Percentiles rank a stretch among this genome's conserved stretches.
Evolutionary conservation across 2,113 vertebrate genomes (phyloP).

Genomic region (Percopsis transmontana): DNA sequence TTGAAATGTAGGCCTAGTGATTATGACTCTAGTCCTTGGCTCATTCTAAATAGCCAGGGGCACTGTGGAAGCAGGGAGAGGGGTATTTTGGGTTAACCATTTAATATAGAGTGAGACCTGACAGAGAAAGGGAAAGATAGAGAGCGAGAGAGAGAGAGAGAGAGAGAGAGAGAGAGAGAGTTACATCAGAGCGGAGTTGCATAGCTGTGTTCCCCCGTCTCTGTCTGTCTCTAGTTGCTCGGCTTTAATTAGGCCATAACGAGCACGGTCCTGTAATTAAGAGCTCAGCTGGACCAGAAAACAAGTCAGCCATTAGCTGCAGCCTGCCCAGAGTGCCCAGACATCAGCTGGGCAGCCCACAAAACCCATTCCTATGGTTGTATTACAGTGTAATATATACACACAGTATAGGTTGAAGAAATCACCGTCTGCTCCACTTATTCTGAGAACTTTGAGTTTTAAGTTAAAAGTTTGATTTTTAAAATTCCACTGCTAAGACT

Average conservation of each 20-base stretch:
- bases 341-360: slow-evolving; percentile 57
- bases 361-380: slow-evolving; percentile 20
- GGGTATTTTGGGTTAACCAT: slow-evolving; percentile 53
- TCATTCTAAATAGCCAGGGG: slow-evolving; percentile 64
- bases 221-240: slow-evolving; percentile 56
- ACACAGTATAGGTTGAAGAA: slow-evolving; percentile 4
- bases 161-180: not conserved
- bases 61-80: slow-evolving; percentile 18
- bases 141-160: not conserved
- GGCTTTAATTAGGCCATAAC: slow-evolving; percentile 79
- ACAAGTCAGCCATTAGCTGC: slow-evolving; percentile 71
- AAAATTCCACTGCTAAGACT: slow-evolving; percentile 27
- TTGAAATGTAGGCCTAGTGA: slow-evolving; percentile 65
- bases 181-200: not conserved
- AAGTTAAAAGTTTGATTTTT: slow-evolving; percentile 20
- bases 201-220: slow-evolving; percentile 36
- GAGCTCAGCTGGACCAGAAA: slow-evolving; percentile 82
- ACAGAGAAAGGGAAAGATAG: not conserved
- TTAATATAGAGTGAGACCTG: slow-evolving; percentile 44
- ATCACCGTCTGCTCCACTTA: slow-evolving; percentile 33
- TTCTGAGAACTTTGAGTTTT: slow-evolving; percentile 25
- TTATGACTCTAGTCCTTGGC: slow-evolving; percentile 53
- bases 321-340: slow-evolving; percentile 53
- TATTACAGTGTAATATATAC: not conserved
- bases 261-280: slow-evolving; percentile 81